These are phyloP conservation scores for Gastrophysa polygoni DNA, from an alignment of 2,888 invertebrate genomes.

Conservation along the genomic window DNA sequence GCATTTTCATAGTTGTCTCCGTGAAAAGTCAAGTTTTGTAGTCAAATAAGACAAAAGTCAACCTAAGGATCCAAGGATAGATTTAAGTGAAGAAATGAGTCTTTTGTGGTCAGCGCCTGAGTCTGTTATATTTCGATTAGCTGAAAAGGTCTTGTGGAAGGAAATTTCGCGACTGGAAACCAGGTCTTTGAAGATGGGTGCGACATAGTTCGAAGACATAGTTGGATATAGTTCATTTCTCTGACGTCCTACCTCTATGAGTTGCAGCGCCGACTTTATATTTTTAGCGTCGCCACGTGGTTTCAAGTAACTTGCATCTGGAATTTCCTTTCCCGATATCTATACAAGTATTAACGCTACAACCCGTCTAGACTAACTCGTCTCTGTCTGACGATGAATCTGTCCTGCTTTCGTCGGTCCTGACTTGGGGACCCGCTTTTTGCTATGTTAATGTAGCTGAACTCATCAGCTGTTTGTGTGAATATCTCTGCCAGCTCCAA, in stretches of 20 bases:
- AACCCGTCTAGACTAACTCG: conserved; percentile 31
- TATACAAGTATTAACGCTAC: conserved; percentile 30
- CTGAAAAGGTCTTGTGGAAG: no score
- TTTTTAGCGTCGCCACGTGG: conserved; percentile 32
- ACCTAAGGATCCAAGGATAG: no score
- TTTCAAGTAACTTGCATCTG: conserved; percentile 28
- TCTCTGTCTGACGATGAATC: conserved; percentile 12
- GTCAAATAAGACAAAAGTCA: no score
- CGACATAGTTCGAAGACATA: no score
- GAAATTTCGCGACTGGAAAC: no score
- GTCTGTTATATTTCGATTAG: no score
- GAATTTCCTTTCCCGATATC: conserved; percentile 31
- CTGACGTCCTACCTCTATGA: conserved; percentile 10
- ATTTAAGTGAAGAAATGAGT: no score
- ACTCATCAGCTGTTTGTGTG: conserved; percentile 16
- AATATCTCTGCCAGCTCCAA: not conserved
- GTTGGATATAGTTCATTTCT: not conserved
- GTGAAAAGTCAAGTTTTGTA: no score
- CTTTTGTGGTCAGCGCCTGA: no score
- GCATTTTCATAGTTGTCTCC: no score
- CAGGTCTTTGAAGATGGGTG: no score
- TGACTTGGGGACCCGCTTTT: not conserved
- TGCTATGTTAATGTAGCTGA: conserved; percentile 16
- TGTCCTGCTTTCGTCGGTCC: conserved; percentile 12
- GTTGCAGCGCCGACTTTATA: conserved; percentile 20